These are phyloP conservation scores for Clarias gariepinus DNA, from an alignment of 2,113 vertebrate species.

Conservation along the genomic window DNA sequence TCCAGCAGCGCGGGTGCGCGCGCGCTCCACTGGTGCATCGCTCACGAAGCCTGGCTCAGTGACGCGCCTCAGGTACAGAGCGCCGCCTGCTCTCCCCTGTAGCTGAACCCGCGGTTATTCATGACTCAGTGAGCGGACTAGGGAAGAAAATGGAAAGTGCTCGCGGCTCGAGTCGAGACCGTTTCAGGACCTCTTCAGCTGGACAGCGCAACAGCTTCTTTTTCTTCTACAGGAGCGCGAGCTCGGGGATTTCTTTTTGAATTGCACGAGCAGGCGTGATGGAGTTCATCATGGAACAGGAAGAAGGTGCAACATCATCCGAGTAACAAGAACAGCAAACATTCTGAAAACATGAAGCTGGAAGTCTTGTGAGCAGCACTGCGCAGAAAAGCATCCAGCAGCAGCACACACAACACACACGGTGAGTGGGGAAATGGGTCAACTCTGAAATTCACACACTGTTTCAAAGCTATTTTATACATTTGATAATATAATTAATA, in stretches of 20 bases:
- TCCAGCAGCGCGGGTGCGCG: slow-evolving; percentile 48
- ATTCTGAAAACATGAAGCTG: slow-evolving; percentile 29
- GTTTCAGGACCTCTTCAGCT: slow-evolving; percentile 50
- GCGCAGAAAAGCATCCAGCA: slow-evolving; percentile 34
- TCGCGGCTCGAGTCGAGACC: background rate
- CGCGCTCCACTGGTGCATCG: slow-evolving; percentile 44
- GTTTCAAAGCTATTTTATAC: background rate
- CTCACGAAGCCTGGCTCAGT: slow-evolving; percentile 41
- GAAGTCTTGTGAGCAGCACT: slow-evolving; percentile 24
- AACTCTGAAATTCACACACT: slow-evolving; percentile 46
- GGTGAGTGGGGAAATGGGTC: slow-evolving; percentile 54
- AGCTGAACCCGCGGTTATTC: background rate
- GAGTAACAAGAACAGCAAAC: slow-evolving; percentile 30
- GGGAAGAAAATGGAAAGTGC: slow-evolving; percentile 44
- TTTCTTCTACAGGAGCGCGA: slow-evolving; percentile 28
- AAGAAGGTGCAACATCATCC: slow-evolving; percentile 17
- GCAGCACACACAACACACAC: slow-evolving; percentile 22
- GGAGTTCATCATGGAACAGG: slow-evolving; percentile 46
- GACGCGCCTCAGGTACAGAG: slow-evolving; percentile 36
- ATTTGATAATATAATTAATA: too few species aligned
- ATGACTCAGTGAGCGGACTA: slow-evolving; percentile 28
- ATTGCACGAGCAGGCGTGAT: slow-evolving; percentile 33
- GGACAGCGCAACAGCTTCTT: slow-evolving; percentile 60
- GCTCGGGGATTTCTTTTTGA: slow-evolving; percentile 41
- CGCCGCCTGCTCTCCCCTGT: background rate